phyloP scores from a whole-genome alignment of 2,113 vertebrate genomes.

The Cavia porcellus region DNA sequence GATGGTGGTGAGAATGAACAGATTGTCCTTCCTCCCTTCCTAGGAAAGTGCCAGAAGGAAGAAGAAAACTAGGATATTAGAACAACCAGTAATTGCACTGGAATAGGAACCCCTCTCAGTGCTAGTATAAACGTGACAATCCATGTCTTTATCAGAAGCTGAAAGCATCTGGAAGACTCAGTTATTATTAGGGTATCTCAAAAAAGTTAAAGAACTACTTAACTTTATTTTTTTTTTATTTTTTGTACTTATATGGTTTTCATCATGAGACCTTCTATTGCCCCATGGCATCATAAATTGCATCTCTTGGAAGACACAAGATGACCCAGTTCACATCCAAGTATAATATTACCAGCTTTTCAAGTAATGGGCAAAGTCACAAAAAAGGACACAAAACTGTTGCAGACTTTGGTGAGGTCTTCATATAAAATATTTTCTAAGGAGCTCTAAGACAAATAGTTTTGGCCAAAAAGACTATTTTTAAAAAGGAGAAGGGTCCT shows the following conservation, averaged over 20 bases:
- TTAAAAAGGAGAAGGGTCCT: conserved; percentile 47
- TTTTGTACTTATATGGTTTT: conserved; percentile 22
- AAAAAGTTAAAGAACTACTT: conserved; percentile 58
- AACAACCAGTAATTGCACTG: not conserved
- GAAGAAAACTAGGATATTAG: not conserved
- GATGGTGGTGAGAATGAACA: not conserved
- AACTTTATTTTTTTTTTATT: conserved; percentile 54
- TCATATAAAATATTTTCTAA: conserved; percentile 7
- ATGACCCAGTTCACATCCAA: not conserved
- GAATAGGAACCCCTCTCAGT: not conserved
- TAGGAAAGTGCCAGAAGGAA: not conserved
- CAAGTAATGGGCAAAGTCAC: not conserved
- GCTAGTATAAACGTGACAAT: not conserved
- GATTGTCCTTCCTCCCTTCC: not conserved
- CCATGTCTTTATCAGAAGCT: not conserved
- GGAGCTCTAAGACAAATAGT: not conserved
- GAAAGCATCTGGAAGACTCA: not conserved
- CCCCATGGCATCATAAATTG: not conserved
- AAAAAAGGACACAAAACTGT: not conserved
- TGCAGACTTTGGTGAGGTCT: not conserved
- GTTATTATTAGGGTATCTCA: conserved; percentile 57
- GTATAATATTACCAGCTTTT: not conserved
- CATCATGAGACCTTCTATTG: not conserved
- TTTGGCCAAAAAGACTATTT: conserved; percentile 12
- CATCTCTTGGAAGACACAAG: conserved; percentile 39